Base-by-base conservation (phyloP, 2,888 invertebrate species). In the Lycaena phlaeas region DNA sequence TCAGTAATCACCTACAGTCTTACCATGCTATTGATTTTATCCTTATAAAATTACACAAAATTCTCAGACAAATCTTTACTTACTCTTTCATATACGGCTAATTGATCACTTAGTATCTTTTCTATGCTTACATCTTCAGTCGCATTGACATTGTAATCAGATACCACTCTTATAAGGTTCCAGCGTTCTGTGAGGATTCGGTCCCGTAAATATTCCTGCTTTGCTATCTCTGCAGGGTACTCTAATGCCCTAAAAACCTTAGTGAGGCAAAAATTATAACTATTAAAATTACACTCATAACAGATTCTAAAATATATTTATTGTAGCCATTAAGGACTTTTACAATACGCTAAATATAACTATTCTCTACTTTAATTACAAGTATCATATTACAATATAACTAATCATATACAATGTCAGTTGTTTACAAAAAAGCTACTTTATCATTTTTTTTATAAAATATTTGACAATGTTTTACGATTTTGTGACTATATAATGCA, bases 211-310 rank as follows among this genome's bases (percentile, higher is more conserved):
- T 85, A 87, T 45, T 85, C 79, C 51, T 92, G 85, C 51, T 90
- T 89, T 6, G 87, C 86, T 56, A 90, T 68, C 77, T 94, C 94
- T 0, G 91, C 91, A 2, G 93, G 93, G 56, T 91, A 88, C 70
- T 94, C 94, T 45, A 94, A 81, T 36, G 89, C 88, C 29, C 90
- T 88, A 61, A 94, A 94, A 42, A 94, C 89, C 94, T 93, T 63
- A 17, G 64, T 61, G 43, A n/a, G n/a, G n/a, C n/a, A 52, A 51
- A 53, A 39, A 43, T 42, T 14, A n/a, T 43, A 39, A 28, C 10
- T 17, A 37, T 28, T 17, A 3, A 26, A 18, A 28, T 17, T 40
- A 46, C 25, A 25, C 15, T 7, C n/a, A 34, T 34, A 4, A 5
- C 10, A 2, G 34, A 6, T n/a, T 25, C 2, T 6, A 3, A 25